These are phyloP conservation scores for Ligdia adustata DNA, from an alignment of 2,888 invertebrate genomes.

Conservation along the genomic window DNA sequence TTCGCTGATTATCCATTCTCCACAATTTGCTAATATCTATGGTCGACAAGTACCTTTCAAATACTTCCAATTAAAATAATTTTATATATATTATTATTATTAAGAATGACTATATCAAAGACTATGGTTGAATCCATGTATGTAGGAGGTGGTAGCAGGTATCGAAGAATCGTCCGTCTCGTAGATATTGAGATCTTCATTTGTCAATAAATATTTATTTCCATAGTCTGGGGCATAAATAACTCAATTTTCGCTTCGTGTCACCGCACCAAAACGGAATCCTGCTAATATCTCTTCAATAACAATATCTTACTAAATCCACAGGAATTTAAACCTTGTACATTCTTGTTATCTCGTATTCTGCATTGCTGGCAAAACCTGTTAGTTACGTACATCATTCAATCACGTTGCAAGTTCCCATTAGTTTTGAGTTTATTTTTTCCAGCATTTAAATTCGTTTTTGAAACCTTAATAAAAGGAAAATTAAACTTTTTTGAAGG, in stretches of 20 bases:
- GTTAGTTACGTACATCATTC: conserved; percentile 5
- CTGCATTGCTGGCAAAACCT: conserved; percentile 1
- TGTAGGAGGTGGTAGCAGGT: too few species aligned
- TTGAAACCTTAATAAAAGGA: too few species aligned
- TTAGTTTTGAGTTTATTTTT: neutral
- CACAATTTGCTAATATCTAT: too few species aligned
- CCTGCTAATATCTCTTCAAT: neutral
- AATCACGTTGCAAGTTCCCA: neutral
- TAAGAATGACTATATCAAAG: too few species aligned
- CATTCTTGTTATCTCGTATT: neutral
- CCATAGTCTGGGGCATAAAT: neutral
- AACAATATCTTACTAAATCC: neutral
- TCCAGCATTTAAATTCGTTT: too few species aligned
- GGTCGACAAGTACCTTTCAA: too few species aligned
- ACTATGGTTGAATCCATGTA: too few species aligned
- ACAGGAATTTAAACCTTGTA: conserved; percentile 6
- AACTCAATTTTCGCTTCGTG: conserved; percentile 8
- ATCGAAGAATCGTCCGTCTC: too few species aligned
- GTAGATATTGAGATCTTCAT: neutral
- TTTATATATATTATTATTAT: too few species aligned
- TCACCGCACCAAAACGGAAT: conserved; percentile 11
- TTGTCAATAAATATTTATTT: conserved; percentile 1
- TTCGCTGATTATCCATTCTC: too few species aligned
- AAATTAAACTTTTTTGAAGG: too few species aligned
- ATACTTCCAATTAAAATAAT: too few species aligned